Evolutionary conservation across 2,888 invertebrate species (phyloP).

Genomic region (Philonicus albiceps): DNA sequence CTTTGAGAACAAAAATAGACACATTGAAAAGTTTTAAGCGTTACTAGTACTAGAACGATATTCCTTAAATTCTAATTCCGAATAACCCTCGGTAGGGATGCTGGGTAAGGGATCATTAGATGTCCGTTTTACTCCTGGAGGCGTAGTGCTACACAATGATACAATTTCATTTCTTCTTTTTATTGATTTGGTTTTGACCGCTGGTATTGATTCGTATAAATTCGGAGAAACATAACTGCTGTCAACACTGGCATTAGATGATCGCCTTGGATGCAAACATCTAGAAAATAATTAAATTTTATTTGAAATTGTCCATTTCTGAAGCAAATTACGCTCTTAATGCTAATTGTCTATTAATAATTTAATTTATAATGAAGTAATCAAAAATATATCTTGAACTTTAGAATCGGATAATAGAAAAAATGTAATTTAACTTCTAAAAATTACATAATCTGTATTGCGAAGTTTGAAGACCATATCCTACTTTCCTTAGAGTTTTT

Average conservation of each 20-base stretch:
- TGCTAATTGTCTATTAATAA: too few relatives aligned
- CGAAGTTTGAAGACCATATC: too few relatives aligned
- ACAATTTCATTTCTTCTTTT: background rate
- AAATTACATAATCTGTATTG: too few relatives aligned
- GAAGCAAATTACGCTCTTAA: too few relatives aligned
- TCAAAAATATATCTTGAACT: too few relatives aligned
- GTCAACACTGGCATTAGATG: slow-evolving; percentile 19
- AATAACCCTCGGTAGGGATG: slow-evolving; percentile 49
- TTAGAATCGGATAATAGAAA: too few relatives aligned
- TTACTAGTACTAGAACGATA: background rate
- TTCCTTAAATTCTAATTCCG: background rate
- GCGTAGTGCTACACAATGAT: background rate
- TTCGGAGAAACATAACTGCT: slow-evolving; percentile 52
- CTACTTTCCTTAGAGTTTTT: too few relatives aligned
- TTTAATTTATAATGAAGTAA: too few relatives aligned
- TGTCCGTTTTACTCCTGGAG: background rate
- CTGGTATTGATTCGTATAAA: slow-evolving; percentile 10
- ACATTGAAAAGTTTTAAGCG: background rate
- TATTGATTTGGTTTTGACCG: slow-evolving; percentile 52
- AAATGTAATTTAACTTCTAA: too few relatives aligned
- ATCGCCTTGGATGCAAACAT: background rate
- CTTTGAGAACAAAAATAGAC: background rate
- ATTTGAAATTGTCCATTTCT: background rate
- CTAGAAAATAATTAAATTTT: background rate
- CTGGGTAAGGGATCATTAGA: slow-evolving; percentile 57